Conservation (phyloP, 2,797 vertebrate genomes). For the Bovichtus variegatus region DNA sequence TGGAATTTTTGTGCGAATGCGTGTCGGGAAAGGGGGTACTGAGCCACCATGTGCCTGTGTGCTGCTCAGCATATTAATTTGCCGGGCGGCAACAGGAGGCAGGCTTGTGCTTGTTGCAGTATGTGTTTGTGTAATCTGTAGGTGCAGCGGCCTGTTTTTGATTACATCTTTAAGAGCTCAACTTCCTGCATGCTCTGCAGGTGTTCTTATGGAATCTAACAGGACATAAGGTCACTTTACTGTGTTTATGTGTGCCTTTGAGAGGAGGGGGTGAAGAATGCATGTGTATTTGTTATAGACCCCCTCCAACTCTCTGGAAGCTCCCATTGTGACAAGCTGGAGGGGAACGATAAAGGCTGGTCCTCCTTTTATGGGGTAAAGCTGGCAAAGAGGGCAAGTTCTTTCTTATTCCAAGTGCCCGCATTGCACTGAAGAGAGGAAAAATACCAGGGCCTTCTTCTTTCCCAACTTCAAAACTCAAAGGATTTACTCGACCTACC, state of each 20-base stretch:
- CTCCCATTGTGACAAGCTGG: conserved; percentile 54
- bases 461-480: conserved; percentile 16
- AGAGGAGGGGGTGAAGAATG: conserved; percentile 73
- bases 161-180: conserved; percentile 45
- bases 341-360: conserved; percentile 23
- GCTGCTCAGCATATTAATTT: conserved; percentile 67
- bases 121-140: conserved; percentile 53
- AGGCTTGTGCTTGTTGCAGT: conserved; percentile 67
- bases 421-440: conserved; percentile 27
- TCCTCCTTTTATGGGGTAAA: conserved; percentile 68
- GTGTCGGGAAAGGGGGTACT: not conserved
- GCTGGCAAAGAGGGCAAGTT: conserved; percentile 53
- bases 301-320: conserved; percentile 40
- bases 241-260: conserved; percentile 58
- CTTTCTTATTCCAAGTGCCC: conserved; percentile 46
- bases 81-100: conserved; percentile 50
- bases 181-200: conserved; percentile 50
- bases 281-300: conserved; percentile 64
- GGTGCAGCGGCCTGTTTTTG: conserved; percentile 53
- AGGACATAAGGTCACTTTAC: conserved; percentile 39
- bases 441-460: conserved; percentile 35
- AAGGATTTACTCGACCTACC: conserved; percentile 6
- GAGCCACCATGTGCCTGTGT: conserved; percentile 37
- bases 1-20: conserved; percentile 50
- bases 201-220: conserved; percentile 56